Conservation (phyloP, 2,113 vertebrate species). For the Carassius gibelio region DNA sequence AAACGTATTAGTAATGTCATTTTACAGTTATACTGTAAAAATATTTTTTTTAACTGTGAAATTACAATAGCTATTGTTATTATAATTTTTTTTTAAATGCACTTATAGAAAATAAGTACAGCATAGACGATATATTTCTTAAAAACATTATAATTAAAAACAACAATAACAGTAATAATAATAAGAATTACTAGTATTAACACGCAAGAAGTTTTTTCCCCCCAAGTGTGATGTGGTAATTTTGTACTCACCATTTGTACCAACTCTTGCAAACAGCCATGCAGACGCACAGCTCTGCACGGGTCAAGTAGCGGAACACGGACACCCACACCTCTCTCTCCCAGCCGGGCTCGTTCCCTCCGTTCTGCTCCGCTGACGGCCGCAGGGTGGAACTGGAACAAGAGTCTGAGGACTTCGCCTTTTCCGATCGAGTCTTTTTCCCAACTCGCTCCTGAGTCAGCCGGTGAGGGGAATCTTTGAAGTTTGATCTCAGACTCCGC, state of each 20-base stretch:
- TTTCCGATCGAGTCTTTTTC: constrained; percentile 48
- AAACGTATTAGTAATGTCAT: too few relatives aligned
- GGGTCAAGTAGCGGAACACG: constrained; percentile 94
- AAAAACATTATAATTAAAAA: too few relatives aligned
- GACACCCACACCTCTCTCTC: constrained; percentile 97
- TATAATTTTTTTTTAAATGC: too few relatives aligned
- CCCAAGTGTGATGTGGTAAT: neutral
- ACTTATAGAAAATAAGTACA: too few relatives aligned
- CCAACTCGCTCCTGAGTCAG: constrained; percentile 3
- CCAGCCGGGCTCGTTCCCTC: constrained; percentile 65
- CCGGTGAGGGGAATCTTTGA: constrained; percentile 22
- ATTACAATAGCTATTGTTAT: too few relatives aligned
- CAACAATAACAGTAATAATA: too few relatives aligned
- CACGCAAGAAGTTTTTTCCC: too few relatives aligned
- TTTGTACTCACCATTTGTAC: constrained; percentile 94
- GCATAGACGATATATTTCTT: too few relatives aligned
- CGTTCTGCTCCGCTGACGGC: constrained; percentile 58
- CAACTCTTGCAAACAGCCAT: constrained; percentile 99
- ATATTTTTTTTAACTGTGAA: too few relatives aligned
- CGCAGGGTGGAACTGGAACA: constrained; percentile 55
- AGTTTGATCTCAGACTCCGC: constrained; percentile 33
- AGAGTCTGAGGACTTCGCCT: constrained; percentile 62
- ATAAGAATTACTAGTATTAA: too few relatives aligned
- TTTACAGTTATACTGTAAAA: too few relatives aligned
- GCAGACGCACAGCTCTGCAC: constrained; percentile 93